A percentile compares a stretch with the other conserved stretches of the same genome.
These are phyloP conservation scores for Chloroceryle aenea DNA, from an alignment of 2,113 vertebrate species.

Conservation along the genomic window DNA sequence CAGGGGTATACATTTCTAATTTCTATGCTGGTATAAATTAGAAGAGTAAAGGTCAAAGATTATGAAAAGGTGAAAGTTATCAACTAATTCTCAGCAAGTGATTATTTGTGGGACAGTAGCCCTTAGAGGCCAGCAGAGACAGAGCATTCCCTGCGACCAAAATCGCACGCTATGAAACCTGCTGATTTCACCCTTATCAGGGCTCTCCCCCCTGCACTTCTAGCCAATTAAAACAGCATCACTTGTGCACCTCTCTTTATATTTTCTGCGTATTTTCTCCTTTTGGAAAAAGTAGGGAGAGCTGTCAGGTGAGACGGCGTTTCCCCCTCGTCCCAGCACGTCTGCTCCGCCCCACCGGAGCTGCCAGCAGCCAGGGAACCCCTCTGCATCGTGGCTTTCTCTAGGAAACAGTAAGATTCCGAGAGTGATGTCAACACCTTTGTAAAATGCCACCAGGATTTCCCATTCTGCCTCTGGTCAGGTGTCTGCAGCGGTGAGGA, in stretches of 20 bases:
- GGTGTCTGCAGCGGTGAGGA: not conserved
- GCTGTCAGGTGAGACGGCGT: not conserved
- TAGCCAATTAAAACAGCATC: not conserved
- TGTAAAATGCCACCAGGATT: not conserved
- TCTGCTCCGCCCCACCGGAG: not conserved
- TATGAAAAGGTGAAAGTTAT: slow-evolving; percentile 4
- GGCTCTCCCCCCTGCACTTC: not conserved
- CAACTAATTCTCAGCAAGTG: not conserved
- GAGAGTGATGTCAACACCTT: not conserved
- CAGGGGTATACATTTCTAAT: not conserved
- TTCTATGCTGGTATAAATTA: not conserved
- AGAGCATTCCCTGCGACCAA: not conserved
- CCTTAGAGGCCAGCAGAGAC: not conserved
- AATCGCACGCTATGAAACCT: not conserved
- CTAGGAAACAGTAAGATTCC: not conserved
- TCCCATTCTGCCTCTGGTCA: not conserved
- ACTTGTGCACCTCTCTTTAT: not conserved
- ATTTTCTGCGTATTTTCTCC: not conserved
- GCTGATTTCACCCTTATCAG: not conserved
- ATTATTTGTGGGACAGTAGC: not conserved
- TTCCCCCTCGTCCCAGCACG: not conserved
- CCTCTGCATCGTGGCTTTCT: not conserved
- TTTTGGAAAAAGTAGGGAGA: not conserved
- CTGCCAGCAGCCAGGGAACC: not conserved
- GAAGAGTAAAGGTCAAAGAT: not conserved